These are phyloP conservation scores for Brachypodius melanocephalos DNA, from an alignment of 2,113 vertebrate species.

Conservation along the genomic window DNA sequence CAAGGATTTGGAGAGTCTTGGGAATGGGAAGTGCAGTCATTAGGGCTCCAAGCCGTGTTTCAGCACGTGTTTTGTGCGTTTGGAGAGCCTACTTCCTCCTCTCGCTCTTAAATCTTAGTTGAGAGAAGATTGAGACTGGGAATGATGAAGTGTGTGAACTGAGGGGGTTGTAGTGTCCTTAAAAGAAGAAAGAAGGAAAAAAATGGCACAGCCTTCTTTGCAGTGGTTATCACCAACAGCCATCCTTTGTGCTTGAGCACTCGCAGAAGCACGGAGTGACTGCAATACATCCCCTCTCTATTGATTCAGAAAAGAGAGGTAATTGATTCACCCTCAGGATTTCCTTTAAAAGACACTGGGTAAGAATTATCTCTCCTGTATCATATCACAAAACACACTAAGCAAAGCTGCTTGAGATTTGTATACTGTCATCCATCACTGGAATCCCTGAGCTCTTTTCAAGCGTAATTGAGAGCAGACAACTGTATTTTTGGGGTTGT, in stretches of 20 bases:
- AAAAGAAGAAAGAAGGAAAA: not conserved
- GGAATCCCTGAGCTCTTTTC: not conserved
- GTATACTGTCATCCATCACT: conserved; percentile 9
- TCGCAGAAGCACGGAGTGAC: not conserved
- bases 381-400: conserved; percentile 37
- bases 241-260: conserved; percentile 45
- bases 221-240: conserved; percentile 29
- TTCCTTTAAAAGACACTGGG: conserved; percentile 41
- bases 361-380: conserved; percentile 37
- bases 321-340: conserved; percentile 58
- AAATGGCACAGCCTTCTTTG: not conserved
- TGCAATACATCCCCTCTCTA: conserved; percentile 41
- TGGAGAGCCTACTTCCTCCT: not conserved
- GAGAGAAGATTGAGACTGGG: conserved; percentile 19
- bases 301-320: conserved; percentile 50
- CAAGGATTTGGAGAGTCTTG: not conserved
- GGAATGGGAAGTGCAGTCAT: not conserved
- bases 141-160: conserved; percentile 52
- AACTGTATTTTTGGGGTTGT: not conserved
- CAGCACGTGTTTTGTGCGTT: rapidly evolving
- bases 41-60: not conserved
- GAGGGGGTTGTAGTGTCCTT: conserved; percentile 7
- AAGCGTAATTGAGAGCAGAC: not conserved
- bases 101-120: conserved; percentile 6
- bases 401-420: conserved; percentile 38